These are phyloP conservation scores for Phyllotreta striolata DNA, from an alignment of 2,888 invertebrate species.

Conservation along the genomic window DNA sequence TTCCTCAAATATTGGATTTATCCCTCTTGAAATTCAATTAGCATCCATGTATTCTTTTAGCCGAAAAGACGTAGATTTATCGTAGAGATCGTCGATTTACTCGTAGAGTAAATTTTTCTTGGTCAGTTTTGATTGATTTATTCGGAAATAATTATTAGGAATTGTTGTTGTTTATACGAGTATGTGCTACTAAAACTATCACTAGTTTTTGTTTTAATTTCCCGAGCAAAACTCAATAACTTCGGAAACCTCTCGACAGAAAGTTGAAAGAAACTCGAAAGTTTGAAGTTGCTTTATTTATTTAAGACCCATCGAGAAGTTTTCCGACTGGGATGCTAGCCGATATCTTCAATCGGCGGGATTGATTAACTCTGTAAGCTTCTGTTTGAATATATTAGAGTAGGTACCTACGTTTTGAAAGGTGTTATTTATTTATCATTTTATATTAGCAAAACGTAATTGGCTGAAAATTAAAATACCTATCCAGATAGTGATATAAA, in stretches of 20 bases:
- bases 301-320: slow-evolving; percentile 1
- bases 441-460: no score
- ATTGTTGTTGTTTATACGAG: background rate
- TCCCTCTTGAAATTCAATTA: slow-evolving; percentile 20
- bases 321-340: slow-evolving; percentile 2
- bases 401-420: no score
- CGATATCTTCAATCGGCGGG: background rate
- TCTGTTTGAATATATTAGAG: slow-evolving; percentile 13
- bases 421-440: no score
- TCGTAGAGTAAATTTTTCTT: no score
- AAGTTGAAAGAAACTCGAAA: slow-evolving; percentile 15
- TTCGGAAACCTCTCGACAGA: slow-evolving; percentile 3
- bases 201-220: background rate
- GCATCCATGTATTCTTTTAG: no score
- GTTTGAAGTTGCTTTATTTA: slow-evolving; percentile 16
- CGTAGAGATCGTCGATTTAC: no score
- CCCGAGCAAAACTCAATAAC: background rate
- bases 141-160: no score
- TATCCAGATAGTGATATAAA: no score
- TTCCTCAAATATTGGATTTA: slow-evolving; percentile 24
- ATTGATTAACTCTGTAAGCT: slow-evolving; percentile 7
- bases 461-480: no score
- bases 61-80: no score
- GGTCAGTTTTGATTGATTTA: no score
- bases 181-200: background rate